phyloP scores from a whole-genome alignment of 2,888 invertebrate genomes.

The Eilema sororculum region DNA sequence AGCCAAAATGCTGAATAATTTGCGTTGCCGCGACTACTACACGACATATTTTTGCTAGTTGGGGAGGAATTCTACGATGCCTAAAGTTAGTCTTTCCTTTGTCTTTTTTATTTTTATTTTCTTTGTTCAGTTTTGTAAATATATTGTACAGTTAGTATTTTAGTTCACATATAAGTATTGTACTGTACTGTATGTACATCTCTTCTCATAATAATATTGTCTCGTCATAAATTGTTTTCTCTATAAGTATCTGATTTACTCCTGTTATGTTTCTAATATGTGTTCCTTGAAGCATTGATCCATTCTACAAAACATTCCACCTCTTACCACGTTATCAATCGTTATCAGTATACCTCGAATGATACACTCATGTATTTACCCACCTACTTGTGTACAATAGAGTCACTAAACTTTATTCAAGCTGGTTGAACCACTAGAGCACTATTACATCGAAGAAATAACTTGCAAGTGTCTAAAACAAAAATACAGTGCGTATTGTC shows the following conservation, averaged over 20 bases:
- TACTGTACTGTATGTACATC: too few relatives aligned
- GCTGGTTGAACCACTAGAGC: background rate
- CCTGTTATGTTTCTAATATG: background rate
- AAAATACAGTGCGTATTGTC: background rate
- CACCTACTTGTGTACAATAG: slow-evolving; percentile 13
- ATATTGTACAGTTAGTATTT: too few relatives aligned
- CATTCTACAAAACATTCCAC: slow-evolving; percentile 9
- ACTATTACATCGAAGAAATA: background rate
- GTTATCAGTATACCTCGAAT: slow-evolving; percentile 43
- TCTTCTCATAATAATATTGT: background rate
- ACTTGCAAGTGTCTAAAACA: background rate
- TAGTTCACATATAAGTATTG: too few relatives aligned
- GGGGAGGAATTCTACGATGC: too few relatives aligned
- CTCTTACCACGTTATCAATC: slow-evolving; percentile 35
- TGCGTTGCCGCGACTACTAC: too few relatives aligned
- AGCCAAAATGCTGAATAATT: too few relatives aligned
- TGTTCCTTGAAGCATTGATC: slow-evolving; percentile 1
- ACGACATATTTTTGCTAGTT: too few relatives aligned
- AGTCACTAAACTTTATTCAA: slow-evolving; percentile 51
- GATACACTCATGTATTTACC: slow-evolving; percentile 42
- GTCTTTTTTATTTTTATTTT: too few relatives aligned
- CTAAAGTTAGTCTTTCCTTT: too few relatives aligned
- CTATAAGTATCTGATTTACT: too few relatives aligned
- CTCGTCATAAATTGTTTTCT: background rate
- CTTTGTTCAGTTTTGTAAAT: too few relatives aligned